Evolutionary conservation across 2,113 vertebrate genomes (phyloP).

Genomic region (Colius striatus): DNA sequence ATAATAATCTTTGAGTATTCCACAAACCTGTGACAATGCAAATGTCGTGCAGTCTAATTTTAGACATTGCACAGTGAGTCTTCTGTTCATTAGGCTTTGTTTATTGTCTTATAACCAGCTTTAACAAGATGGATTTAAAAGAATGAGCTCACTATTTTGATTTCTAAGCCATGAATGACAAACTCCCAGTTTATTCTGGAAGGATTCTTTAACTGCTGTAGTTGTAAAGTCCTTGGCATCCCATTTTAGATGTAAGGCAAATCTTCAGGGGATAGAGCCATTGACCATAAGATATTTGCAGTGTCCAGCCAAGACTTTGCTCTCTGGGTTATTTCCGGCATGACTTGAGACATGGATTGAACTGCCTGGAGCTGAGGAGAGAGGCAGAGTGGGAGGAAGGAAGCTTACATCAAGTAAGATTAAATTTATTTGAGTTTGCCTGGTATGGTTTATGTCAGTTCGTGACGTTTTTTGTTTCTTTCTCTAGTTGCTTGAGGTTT

Average conservation of each 20-base stretch:
- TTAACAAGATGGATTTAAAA: background rate
- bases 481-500: background rate
- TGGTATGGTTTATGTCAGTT: background rate
- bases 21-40: background rate
- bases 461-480: background rate
- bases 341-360: background rate
- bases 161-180: background rate
- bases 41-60: constrained; percentile 23
- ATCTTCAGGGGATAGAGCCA: background rate
- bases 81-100: constrained; percentile 40
- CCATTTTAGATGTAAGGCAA: background rate
- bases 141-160: background rate
- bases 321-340: background rate
- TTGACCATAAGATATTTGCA: constrained; percentile 9
- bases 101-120: constrained; percentile 14
- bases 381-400: background rate
- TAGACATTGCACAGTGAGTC: background rate
- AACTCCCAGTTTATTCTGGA: background rate
- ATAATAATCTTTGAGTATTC: background rate
- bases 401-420: background rate
- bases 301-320: background rate
- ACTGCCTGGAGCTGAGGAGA: background rate
- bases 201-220: background rate
- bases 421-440: constrained; percentile 1
- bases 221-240: background rate